Evolutionary conservation across 2,113 vertebrate species (phyloP).

Genomic region (Ifrita kowaldi): DNA sequence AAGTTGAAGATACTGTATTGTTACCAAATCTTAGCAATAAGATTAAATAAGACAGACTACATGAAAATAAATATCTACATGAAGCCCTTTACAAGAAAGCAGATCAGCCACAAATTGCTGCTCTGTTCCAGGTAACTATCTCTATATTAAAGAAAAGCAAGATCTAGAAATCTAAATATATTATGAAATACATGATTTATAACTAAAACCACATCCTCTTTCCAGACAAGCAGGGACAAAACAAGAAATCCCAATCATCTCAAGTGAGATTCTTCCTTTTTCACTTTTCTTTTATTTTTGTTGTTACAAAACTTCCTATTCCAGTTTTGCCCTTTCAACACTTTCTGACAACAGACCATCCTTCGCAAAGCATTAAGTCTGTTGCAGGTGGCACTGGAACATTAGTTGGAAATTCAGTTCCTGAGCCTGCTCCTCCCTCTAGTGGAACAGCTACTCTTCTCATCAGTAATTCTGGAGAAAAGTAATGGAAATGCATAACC

Average conservation of each 20-base stretch:
- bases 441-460: slow-evolving; percentile 26
- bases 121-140: background rate
- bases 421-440: slow-evolving; percentile 49
- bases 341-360: background rate
- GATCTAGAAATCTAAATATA: background rate
- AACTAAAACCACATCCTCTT: background rate
- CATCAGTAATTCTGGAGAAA: background rate
- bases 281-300: accelerated
- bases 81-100: background rate
- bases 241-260: background rate
- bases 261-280: background rate
- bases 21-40: background rate
- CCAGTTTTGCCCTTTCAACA: background rate
- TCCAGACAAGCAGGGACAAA: background rate
- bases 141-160: background rate
- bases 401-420: background rate
- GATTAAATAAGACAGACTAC: background rate
- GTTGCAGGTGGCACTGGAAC: background rate
- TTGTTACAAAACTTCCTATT: background rate
- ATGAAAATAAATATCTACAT: background rate
- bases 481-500: background rate
- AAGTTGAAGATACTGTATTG: background rate
- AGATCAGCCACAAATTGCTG: background rate
- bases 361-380: accelerated
- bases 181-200: background rate